Evolutionary conservation across 2,113 vertebrate species (phyloP).

Genomic region (Hyaena hyaena): DNA sequence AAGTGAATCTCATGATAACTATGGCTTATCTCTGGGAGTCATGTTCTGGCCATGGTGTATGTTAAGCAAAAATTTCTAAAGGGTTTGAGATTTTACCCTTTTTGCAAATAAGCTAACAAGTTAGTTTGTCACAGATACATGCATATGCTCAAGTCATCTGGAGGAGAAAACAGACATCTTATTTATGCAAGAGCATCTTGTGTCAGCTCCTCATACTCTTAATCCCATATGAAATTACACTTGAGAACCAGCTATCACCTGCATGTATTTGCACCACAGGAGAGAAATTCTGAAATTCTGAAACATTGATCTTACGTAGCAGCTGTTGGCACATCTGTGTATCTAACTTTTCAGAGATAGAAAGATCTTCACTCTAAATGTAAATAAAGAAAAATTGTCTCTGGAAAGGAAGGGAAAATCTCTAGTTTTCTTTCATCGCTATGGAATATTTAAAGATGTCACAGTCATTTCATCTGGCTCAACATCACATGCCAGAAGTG

Average conservation of each 20-base stretch:
- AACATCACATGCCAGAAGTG: not conserved
- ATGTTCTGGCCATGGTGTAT: not conserved
- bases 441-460: not conserved
- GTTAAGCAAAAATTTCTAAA: not conserved
- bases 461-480: not conserved
- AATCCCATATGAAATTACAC: not conserved
- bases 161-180: not conserved
- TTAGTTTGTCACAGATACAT: not conserved
- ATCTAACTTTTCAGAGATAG: not conserved
- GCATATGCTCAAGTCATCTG: not conserved
- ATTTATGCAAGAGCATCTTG: not conserved
- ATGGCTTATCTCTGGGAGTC: not conserved
- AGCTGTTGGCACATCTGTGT: not conserved
- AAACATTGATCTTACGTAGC: not conserved
- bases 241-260: not conserved
- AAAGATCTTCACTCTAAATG: not conserved
- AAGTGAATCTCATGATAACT: not conserved
- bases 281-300: not conserved
- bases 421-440: not conserved
- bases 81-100: not conserved
- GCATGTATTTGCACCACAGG: not conserved
- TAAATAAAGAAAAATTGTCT: not conserved
- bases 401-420: not conserved
- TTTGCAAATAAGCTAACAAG: not conserved
- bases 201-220: not conserved